These are phyloP conservation scores for Orthosia incerta DNA, from an alignment of 2,888 invertebrate species.

Conservation along the genomic window DNA sequence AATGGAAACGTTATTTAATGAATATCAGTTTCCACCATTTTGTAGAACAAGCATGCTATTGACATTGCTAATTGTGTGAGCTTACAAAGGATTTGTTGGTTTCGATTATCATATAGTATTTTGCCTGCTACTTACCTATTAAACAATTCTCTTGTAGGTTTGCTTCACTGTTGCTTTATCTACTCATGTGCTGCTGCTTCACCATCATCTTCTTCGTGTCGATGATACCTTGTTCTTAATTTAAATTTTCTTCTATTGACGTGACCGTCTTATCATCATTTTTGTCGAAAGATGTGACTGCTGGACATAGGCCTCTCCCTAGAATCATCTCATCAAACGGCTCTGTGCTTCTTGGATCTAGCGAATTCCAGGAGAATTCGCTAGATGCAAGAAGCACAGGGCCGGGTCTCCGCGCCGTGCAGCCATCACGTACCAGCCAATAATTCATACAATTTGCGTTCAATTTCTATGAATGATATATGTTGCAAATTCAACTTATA, in stretches of 20 bases:
- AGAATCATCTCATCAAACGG: too few relatives aligned
- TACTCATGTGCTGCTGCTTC: too few relatives aligned
- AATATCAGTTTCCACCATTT: constrained; percentile 38
- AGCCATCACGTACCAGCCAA: too few relatives aligned
- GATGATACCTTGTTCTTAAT: too few relatives aligned
- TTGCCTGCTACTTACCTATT: constrained; percentile 1
- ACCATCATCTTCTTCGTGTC: too few relatives aligned
- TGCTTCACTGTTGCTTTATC: neutral
- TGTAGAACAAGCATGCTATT: constrained; percentile 28
- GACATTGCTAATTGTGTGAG: constrained; percentile 43
- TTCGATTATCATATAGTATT: constrained; percentile 2
- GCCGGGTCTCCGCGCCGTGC: too few relatives aligned
- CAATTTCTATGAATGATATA: too few relatives aligned
- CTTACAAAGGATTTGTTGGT: constrained; percentile 20
- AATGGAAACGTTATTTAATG: constrained; percentile 35
- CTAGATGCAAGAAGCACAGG: too few relatives aligned
- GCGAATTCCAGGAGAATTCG: too few relatives aligned
- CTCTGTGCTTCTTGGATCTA: neutral
- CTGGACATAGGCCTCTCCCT: neutral
- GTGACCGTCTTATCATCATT: neutral
- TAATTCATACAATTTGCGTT: too few relatives aligned
- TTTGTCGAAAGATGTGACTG: neutral
- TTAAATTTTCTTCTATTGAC: too few relatives aligned
- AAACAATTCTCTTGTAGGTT: neutral
- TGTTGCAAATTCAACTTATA: too few relatives aligned